Base-by-base conservation (phyloP, 2,113 vertebrate species). In the Hypocryptadius cinnamomeus region DNA sequence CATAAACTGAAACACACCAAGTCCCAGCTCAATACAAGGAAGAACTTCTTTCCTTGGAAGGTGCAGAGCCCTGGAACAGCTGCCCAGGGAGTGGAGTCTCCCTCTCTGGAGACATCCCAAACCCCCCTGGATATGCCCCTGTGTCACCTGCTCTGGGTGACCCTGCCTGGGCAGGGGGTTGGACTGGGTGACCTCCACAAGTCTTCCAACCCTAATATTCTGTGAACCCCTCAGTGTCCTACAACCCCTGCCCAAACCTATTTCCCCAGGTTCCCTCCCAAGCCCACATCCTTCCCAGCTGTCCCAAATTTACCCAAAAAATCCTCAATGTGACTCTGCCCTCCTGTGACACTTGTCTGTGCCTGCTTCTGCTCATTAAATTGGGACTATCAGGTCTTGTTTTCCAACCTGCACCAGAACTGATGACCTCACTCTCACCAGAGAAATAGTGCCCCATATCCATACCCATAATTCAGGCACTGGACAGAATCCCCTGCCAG, bases 381-480 rank as follows among this genome's bases (percentile, higher is more conserved):
- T 19, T 18, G 33, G 22, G n/a, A 51, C 37, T 50, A 30, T 10
- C 12, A 23, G 44, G 30, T 21, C 63, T 39, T 60, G 39, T 8
- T 89, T 60, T 53, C 42, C 54, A 78, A 31, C 25, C 24, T 42
- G 51, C 50, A 39, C 16, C 47, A 56, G 24, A 51, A 6, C 54
- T 40, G 31, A 48, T 5, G 7, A 69, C 27, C 24, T 64, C 69
- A 39, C 13, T 37, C 21, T 81, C 51, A 48, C 39, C 40, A 31
- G 42, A n/a, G 9, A 35, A 71, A 24, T 0, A 2, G 45, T 23
- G 42, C 68, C 27, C 8, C 18, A 6, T 5, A 33, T 5, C 14
- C 40, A 6, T 5, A 33, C 4, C 14, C 40, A 39, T 39, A 28
- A 56, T 56, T 48, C 10, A 74, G 50, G 60, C 24, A 65, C 31